phyloP scores from a whole-genome alignment of 2,113 vertebrate species.

The Peromyscus polionotus region DNA sequence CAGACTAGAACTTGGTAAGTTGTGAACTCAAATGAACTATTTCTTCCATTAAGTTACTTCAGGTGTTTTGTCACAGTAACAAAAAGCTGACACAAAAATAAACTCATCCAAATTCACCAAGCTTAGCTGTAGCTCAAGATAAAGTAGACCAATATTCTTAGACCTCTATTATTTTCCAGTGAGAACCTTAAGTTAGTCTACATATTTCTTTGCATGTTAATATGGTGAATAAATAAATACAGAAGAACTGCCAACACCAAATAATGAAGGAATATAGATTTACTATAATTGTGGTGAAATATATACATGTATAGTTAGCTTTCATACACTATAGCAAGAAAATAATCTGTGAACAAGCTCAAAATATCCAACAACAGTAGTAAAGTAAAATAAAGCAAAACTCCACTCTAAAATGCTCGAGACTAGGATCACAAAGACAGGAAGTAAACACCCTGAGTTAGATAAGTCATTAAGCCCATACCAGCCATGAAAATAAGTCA shows the following conservation, averaged over 20 bases:
- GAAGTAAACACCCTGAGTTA: not conserved
- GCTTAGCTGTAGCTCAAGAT: not conserved
- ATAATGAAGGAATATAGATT: not conserved
- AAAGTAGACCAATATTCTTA: not conserved
- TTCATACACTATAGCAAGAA: not conserved
- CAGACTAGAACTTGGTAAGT: not conserved
- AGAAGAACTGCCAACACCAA: not conserved
- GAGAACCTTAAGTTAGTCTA: not conserved
- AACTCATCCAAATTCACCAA: not conserved
- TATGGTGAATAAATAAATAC: not conserved
- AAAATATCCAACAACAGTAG: not conserved
- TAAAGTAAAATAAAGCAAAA: constrained; percentile 3
- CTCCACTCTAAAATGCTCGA: not conserved
- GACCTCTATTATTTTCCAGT: not conserved
- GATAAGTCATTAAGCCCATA: not conserved
- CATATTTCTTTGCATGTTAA: not conserved
- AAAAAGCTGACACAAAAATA: not conserved
- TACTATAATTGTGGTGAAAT: not conserved
- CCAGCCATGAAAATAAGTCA: not conserved
- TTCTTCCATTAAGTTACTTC: not conserved
- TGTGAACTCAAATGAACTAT: not conserved
- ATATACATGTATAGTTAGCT: not conserved
- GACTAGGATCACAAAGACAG: not conserved
- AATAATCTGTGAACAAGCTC: not conserved
- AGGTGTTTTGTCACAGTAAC: not conserved